Evolutionary conservation across 2,888 invertebrate species (phyloP).

Genomic region (Teleiodes luculella): DNA sequence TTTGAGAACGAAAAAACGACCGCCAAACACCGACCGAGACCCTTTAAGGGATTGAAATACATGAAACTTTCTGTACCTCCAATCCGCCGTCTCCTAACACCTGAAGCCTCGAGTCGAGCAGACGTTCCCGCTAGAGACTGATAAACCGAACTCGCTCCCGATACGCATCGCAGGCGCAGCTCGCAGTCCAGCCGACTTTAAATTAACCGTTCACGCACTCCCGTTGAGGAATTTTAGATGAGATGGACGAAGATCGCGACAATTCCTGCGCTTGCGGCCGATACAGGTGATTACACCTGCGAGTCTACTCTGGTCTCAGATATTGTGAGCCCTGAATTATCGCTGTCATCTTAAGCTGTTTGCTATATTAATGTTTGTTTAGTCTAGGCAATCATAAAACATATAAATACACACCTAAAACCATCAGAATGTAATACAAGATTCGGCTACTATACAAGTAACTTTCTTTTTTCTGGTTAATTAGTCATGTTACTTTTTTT

Average conservation of each 20-base stretch:
- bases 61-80: too few species aligned
- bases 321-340: not conserved
- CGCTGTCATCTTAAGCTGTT: not conserved
- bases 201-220: constrained; percentile 74
- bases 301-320: not conserved
- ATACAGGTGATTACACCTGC: constrained; percentile 8
- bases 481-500: too few species aligned
- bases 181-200: constrained; percentile 63
- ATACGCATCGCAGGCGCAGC: constrained; percentile 58
- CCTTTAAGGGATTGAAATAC: too few species aligned
- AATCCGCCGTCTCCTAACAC: not conserved
- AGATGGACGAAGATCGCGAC: constrained; percentile 45
- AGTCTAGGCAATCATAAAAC: too few species aligned
- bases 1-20: too few species aligned
- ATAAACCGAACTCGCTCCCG: constrained; percentile 72
- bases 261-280: constrained; percentile 30
- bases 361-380: too few species aligned
- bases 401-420: too few species aligned
- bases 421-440: too few species aligned
- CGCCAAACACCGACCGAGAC: too few species aligned
- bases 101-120: constrained; percentile 36
- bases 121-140: constrained; percentile 75
- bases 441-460: too few species aligned
- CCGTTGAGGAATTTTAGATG: constrained; percentile 73
- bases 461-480: too few species aligned